Evolutionary conservation across 2,113 vertebrate species (phyloP).

Genomic region (Ceuthmochares aereus): DNA sequence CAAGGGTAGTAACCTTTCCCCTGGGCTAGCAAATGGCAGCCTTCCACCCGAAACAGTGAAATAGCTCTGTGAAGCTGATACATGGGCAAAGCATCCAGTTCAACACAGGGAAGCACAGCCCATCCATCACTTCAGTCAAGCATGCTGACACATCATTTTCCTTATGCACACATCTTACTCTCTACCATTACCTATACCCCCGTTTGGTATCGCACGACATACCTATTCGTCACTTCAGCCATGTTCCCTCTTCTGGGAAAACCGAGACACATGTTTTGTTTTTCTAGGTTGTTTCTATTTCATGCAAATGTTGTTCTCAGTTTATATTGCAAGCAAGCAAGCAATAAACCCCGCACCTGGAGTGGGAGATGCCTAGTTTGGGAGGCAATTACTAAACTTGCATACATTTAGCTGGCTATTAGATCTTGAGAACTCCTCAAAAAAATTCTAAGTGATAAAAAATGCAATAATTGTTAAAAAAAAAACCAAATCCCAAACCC

Average conservation of each 20-base stretch:
- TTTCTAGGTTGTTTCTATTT: conserved; percentile 15
- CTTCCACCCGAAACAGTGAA: not conserved
- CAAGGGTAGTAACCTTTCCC: not conserved
- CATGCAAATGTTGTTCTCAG: conserved; percentile 30
- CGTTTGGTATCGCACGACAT: not conserved
- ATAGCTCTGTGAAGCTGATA: not conserved
- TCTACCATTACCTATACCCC: not conserved
- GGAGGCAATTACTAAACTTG: not conserved
- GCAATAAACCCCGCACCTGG: not conserved
- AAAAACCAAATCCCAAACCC: not conserved
- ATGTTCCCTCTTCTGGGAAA: not conserved
- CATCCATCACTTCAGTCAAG: not conserved
- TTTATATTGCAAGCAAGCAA: not conserved
- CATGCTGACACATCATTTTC: not conserved
- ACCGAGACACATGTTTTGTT: not conserved
- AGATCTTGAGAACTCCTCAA: not conserved
- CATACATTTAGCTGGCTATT: not conserved
- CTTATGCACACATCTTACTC: not conserved
- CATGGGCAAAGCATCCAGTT: not conserved
- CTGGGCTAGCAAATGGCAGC: not conserved
- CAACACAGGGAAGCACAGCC: not conserved
- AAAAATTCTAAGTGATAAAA: not conserved
- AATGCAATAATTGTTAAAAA: conserved; percentile 8
- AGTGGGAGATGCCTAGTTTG: not conserved
- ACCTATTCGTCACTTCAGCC: not conserved